Evolutionary conservation across 2,797 vertebrate species (phyloP).

Genomic region (Amblyraja radiata): DNA sequence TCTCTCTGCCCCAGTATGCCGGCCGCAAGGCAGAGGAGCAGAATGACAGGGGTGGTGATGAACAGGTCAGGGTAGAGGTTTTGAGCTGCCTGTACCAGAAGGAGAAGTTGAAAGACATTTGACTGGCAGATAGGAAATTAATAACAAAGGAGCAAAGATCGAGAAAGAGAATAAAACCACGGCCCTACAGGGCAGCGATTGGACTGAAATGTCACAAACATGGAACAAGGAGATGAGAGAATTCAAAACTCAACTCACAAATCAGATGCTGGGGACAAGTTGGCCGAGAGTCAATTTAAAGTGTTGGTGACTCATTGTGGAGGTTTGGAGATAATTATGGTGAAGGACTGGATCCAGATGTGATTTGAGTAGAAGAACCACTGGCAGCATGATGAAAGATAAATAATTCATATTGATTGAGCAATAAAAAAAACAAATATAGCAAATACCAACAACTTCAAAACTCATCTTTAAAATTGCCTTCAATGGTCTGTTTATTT

Average conservation of each 20-base stretch:
- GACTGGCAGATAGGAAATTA: background rate
- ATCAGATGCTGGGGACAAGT: background rate
- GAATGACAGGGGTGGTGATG: background rate
- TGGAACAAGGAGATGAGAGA: background rate
- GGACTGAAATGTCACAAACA: background rate
- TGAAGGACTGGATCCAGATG: background rate
- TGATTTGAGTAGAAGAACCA: background rate
- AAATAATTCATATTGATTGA: background rate
- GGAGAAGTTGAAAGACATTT: background rate
- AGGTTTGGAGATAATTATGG: background rate
- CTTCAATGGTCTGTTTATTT: background rate
- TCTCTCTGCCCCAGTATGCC: too few species aligned
- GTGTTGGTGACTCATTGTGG: background rate
- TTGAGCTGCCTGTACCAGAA: background rate
- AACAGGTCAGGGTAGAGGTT: background rate
- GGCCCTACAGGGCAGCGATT: background rate
- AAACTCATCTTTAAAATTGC: slow-evolving; percentile 10
- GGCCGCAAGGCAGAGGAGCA: background rate
- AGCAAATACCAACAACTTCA: too few species aligned
- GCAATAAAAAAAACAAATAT: background rate
- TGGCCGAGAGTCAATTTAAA: background rate
- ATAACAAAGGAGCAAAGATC: background rate
- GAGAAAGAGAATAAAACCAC: background rate
- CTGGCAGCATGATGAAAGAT: background rate
- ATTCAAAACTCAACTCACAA: background rate